Conservation (phyloP, 2,113 vertebrate genomes). For the Planiliza haematocheilus region DNA sequence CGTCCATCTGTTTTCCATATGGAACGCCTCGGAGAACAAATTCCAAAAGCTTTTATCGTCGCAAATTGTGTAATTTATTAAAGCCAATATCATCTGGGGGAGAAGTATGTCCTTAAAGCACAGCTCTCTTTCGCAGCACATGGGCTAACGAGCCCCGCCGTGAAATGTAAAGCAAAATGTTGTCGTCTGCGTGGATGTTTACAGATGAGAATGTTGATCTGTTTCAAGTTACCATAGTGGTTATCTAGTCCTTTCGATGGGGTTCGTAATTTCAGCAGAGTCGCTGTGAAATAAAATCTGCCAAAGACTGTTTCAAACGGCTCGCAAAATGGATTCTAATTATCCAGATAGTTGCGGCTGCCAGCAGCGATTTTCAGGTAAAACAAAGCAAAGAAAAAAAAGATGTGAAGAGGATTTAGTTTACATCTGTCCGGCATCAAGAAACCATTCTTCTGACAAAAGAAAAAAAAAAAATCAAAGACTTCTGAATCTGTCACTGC, state of each 20-base stretch:
- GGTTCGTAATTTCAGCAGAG: background rate
- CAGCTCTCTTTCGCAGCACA: background rate
- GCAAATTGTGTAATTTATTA: slow-evolving; percentile 18
- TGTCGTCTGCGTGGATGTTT: background rate
- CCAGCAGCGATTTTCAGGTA: slow-evolving; percentile 6
- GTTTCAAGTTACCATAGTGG: too few species aligned
- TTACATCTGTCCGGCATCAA: slow-evolving; percentile 3
- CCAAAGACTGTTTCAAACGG: background rate
- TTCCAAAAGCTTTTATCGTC: slow-evolving; percentile 50
- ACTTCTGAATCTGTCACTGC: background rate
- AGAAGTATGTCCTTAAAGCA: slow-evolving; percentile 22
- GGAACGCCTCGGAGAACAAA: slow-evolving; percentile 18
- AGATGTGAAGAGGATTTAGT: background rate
- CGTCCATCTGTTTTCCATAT: slow-evolving; percentile 48
- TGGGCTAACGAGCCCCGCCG: background rate
- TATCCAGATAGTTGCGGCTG: background rate
- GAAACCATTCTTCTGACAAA: background rate
- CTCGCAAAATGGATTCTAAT: slow-evolving; percentile 7
- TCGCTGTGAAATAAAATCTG: background rate
- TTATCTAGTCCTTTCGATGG: background rate
- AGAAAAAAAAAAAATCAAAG: background rate
- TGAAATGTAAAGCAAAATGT: background rate
- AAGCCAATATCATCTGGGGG: background rate
- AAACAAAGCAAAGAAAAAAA: too few species aligned
- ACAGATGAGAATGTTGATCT: background rate